phyloP scores from a whole-genome alignment of 2,888 invertebrate genomes.

The Pheosia tremula region DNA sequence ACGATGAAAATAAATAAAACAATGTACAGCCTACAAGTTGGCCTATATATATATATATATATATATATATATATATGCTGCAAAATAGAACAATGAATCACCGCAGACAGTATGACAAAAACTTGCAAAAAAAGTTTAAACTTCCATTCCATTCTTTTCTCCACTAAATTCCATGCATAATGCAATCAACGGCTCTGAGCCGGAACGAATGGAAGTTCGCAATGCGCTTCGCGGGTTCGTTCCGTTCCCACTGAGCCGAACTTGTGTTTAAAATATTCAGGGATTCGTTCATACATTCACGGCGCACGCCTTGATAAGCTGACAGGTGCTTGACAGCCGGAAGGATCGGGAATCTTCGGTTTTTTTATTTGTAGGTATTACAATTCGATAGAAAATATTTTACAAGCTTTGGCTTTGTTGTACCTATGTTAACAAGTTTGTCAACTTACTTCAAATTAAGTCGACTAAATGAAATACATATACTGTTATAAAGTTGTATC shows the following conservation, averaged over 20 bases:
- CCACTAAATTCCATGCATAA: slow-evolving; percentile 25
- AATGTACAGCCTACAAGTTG: too few species aligned
- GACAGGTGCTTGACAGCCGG: slow-evolving; percentile 5
- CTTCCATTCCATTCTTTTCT: slow-evolving; percentile 5
- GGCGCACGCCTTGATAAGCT: slow-evolving; percentile 11
- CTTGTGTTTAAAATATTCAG: slow-evolving; percentile 33
- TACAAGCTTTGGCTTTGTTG: too few species aligned
- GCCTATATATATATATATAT: not conserved
- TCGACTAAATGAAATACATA: too few species aligned
- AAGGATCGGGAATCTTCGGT: not conserved
- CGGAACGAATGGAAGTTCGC: slow-evolving; percentile 17
- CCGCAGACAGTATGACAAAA: not conserved
- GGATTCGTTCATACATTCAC: slow-evolving; percentile 26
- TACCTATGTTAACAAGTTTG: too few species aligned
- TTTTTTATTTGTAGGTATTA: not conserved
- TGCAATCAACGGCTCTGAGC: slow-evolving; percentile 26
- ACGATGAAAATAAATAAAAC: too few species aligned
- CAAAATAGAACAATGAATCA: not conserved
- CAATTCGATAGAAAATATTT: too few species aligned
- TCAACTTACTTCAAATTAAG: too few species aligned
- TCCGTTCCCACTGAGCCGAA: slow-evolving; percentile 10
- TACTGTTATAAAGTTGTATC: too few species aligned
- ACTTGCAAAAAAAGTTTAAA: not conserved
- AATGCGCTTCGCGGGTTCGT: slow-evolving; percentile 16
- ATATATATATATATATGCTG: not conserved